A percentile compares a stretch with the other conserved stretches of the same genome.
Conservation (phyloP, 2,113 vertebrate species). For the Phyllostomus discolor region DNA sequence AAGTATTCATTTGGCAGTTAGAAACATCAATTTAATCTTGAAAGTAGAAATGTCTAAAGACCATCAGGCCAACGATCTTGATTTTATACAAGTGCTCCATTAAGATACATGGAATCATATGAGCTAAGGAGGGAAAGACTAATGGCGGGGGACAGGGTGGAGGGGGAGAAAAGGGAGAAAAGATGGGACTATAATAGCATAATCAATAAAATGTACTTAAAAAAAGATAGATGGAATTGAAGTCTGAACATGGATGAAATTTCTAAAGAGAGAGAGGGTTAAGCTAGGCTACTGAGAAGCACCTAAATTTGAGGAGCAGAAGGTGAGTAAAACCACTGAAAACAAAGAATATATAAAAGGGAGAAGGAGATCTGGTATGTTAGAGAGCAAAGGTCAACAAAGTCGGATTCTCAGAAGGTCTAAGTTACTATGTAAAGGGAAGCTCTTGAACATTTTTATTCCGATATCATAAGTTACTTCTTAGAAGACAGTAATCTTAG, state of each 20-base stretch:
- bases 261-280: neutral
- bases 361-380: neutral
- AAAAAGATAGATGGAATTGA: neutral
- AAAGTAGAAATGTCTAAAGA: neutral
- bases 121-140: too few relatives aligned
- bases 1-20: neutral
- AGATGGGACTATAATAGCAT: too few relatives aligned
- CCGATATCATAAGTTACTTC: neutral
- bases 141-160: too few relatives aligned
- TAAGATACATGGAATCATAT: neutral
- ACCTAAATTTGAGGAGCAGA: neutral
- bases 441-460: neutral
- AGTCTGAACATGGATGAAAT: neutral
- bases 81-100: neutral
- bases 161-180: too few relatives aligned
- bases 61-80: neutral
- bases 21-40: neutral
- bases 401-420: neutral
- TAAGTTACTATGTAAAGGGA: neutral
- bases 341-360: neutral
- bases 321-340: neutral
- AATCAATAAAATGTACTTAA: too few relatives aligned
- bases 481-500: neutral
- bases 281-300: neutral
- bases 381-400: neutral